Evolutionary conservation across 2,888 invertebrate genomes (phyloP), one percentile per base, ranked within the genome.

Genomic region (Microctonus hyperodae): DNA sequence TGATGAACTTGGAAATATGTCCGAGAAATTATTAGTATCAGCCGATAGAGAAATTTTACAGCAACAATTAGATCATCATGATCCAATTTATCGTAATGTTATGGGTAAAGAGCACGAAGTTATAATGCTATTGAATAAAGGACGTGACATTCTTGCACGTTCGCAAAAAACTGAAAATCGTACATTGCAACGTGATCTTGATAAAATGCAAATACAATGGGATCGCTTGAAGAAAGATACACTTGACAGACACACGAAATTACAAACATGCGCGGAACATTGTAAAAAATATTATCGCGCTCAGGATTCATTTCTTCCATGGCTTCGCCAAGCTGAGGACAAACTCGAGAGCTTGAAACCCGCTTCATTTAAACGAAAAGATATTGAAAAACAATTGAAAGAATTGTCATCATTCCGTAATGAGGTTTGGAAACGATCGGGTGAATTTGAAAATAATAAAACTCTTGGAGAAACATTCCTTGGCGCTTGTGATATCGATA

Each of bases 81-180:
- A 95, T 85, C 95, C 96, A 0, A 88, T 95, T 60, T 96, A 97
- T 83, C 88, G 93, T 35, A 95, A 95, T 78, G 92, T 97, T 1
- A 91, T 95, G 86, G 90, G 92, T 71, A 89, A 94, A 70, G 96
- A 96, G 78, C 96, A 96, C 78, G 97, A 97, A 85, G 91, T 97
- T 0, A 95, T 97, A 73, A 96, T 97, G 91, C 86, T 97, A 16
- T 84, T 97, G 33, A 96, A 97, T 80, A 96, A 96, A 85, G 97
- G 97, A 75, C 88, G 90, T 71, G 92, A 92, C 76, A 86, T 92
- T 70, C 79, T 90, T 7, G 84, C 83, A 1, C 85, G 86, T 58
- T 83, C 85, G 1, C 79, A 82, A 35, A 83, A 83, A 68, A 71
- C 77, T 3, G 90, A 90, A 73, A 87, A 87, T 73, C 88, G 91